Percentiles rank a stretch among this genome's conserved stretches.
These are phyloP conservation scores for Caenorhabditis imperialis DNA, from an alignment of 2,888 invertebrate genomes.

Conservation along the genomic window DNA sequence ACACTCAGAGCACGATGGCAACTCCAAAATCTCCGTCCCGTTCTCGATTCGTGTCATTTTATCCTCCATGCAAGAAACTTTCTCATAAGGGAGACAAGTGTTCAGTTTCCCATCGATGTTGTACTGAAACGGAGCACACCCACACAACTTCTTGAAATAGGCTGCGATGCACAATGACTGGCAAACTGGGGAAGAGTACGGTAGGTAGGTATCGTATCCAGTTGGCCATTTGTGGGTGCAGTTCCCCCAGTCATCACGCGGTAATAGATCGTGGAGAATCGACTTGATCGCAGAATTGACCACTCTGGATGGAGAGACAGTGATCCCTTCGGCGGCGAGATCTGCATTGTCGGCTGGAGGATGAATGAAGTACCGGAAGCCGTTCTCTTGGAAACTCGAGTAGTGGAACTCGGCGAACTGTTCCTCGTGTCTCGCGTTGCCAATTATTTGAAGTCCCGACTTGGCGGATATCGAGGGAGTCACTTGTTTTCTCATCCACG, in stretches of 20 bases:
- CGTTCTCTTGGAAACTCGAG: constrained; percentile 68
- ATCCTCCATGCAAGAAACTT: constrained; percentile 51
- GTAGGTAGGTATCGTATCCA: constrained; percentile 13
- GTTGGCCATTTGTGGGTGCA: constrained; percentile 28
- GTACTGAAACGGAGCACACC: constrained; percentile 34
- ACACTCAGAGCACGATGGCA: constrained; percentile 44
- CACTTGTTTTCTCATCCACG: constrained; percentile 66
- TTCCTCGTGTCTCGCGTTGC: constrained; percentile 67
- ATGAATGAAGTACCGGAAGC: constrained; percentile 73
- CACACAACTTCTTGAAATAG: constrained; percentile 26
- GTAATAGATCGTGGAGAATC: constrained; percentile 34
- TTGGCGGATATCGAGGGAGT: constrained; percentile 54
- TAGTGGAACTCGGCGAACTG: constrained; percentile 57
- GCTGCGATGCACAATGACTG: constrained; percentile 29
- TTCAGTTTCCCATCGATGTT: constrained; percentile 39
- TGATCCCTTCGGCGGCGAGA: constrained; percentile 70
- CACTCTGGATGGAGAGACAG: constrained; percentile 66
- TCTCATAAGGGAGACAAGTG: constrained; percentile 45
- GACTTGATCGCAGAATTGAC: constrained; percentile 69
- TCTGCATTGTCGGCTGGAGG: constrained; percentile 59
- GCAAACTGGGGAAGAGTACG: constrained; percentile 24
- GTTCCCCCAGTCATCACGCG: constrained; percentile 28
- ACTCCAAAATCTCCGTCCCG: constrained; percentile 26
- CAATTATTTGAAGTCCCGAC: constrained; percentile 61
- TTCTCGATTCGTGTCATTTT: constrained; percentile 42